A percentile compares a stretch with the other conserved stretches of the same genome.
Evolutionary conservation across 2,113 vertebrate genomes (phyloP).

Genomic region (Pterocles gutturalis): DNA sequence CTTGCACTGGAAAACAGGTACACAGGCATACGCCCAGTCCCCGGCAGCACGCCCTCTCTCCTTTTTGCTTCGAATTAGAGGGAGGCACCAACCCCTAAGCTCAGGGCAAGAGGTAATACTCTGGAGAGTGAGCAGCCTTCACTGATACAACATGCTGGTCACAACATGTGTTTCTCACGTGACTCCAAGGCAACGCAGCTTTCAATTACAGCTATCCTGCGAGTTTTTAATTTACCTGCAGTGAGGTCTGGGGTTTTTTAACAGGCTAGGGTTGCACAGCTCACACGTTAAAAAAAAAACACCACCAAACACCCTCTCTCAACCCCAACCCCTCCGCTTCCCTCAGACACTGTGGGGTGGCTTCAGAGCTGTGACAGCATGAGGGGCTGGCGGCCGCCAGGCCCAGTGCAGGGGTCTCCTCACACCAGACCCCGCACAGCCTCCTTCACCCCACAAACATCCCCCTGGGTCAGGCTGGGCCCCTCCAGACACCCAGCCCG

Average conservation of each 20-base stretch:
- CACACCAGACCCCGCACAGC: background rate
- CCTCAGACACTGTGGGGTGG: rapidly evolving
- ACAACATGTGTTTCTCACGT: rapidly evolving
- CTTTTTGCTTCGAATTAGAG: background rate
- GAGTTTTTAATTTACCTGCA: background rate
- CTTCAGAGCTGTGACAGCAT: background rate
- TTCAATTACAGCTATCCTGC: rapidly evolving
- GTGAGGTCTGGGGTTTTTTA: rapidly evolving
- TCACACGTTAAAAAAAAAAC: rapidly evolving
- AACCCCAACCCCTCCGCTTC: rapidly evolving
- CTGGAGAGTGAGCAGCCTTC: rapidly evolving
- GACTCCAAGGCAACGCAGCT: background rate
- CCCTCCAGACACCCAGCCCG: background rate
- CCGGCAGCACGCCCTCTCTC: background rate
- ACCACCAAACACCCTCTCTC: rapidly evolving
- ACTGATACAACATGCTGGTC: background rate
- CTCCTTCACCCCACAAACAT: background rate
- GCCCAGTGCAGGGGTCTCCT: background rate
- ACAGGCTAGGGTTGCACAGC: rapidly evolving
- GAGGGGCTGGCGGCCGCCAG: background rate
- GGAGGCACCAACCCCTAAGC: rapidly evolving
- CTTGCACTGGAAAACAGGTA: background rate
- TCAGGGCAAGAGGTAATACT: rapidly evolving
- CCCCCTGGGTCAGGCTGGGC: background rate
- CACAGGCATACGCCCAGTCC: rapidly evolving